Evolutionary conservation across 2,797 vertebrate species (phyloP).

Genomic region (Acrossocheilus wenchowensis): DNA sequence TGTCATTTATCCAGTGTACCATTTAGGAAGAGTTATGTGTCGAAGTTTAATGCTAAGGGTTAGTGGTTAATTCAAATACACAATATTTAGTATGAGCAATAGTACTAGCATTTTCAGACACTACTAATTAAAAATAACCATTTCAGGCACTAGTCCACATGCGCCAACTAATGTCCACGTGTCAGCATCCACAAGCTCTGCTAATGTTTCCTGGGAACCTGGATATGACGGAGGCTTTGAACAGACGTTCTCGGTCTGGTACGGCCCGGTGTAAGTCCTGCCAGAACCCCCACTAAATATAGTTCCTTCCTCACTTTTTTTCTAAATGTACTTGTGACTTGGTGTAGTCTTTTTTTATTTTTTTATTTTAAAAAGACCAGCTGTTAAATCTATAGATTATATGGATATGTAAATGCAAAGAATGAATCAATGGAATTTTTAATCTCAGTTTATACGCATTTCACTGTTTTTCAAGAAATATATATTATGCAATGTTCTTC

Average conservation of each 20-base stretch:
- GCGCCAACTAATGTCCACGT: constrained; percentile 93
- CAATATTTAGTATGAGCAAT: not conserved
- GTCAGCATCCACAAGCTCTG: constrained; percentile 90
- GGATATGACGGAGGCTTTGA: constrained; percentile 98
- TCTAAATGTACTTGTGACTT: constrained; percentile 13
- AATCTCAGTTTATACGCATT: constrained; percentile 8
- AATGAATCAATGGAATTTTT: not conserved
- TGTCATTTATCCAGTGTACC: not conserved
- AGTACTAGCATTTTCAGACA: not conserved
- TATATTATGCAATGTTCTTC: not conserved
- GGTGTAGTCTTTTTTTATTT: not conserved
- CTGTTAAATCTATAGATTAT: constrained; percentile 5
- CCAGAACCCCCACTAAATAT: constrained; percentile 70
- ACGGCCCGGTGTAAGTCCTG: constrained; percentile 99
- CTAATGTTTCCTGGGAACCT: constrained; percentile 98
- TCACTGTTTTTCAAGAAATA: not conserved
- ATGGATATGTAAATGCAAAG: not conserved
- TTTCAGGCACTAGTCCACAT: constrained; percentile 95
- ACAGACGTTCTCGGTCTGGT: constrained; percentile 99
- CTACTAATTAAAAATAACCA: constrained; percentile 33
- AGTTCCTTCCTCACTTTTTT: constrained; percentile 22
- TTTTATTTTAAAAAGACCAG: not conserved
- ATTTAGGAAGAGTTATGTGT: not conserved
- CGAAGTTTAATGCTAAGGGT: not conserved
- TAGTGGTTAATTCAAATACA: not conserved